phyloP scores from a whole-genome alignment of 2,113 vertebrate species.

The Monarcha castaneiventris region DNA sequence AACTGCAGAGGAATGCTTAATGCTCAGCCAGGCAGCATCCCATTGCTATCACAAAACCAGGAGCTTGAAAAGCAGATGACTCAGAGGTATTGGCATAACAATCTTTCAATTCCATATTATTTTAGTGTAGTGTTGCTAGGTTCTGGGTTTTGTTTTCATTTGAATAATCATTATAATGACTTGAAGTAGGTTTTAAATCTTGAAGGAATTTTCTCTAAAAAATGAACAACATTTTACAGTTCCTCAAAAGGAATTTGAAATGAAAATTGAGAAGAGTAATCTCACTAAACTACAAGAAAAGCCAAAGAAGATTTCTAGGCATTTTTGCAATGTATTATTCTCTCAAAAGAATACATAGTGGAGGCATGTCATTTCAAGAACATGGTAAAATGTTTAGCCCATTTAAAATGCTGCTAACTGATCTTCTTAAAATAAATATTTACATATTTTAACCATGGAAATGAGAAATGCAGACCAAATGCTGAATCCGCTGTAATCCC shows the following conservation, averaged over 20 bases:
- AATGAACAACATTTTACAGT: neutral
- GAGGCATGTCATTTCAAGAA: neutral
- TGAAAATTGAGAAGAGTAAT: neutral
- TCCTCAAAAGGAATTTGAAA: neutral
- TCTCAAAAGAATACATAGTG: neutral
- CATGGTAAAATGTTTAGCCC: neutral
- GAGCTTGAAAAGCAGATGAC: neutral
- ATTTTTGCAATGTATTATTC: neutral
- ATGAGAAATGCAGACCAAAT: neutral
- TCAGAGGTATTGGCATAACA: neutral
- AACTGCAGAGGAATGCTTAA: neutral
- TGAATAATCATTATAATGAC: neutral
- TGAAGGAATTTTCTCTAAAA: neutral
- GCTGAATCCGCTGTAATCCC: neutral
- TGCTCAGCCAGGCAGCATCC: neutral
- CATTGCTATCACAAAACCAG: neutral
- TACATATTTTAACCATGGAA: neutral
- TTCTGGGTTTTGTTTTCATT: neutral
- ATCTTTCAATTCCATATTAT: neutral
- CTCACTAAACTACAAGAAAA: neutral
- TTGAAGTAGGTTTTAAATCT: neutral
- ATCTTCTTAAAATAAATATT: neutral
- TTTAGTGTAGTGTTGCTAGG: neutral
- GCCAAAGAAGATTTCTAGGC: neutral
- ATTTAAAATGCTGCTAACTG: neutral